Percentiles rank a stretch among this genome's conserved stretches.
These are phyloP conservation scores for Acrocera orbiculus DNA, from an alignment of 2,888 invertebrate genomes.

Conservation along the genomic window DNA sequence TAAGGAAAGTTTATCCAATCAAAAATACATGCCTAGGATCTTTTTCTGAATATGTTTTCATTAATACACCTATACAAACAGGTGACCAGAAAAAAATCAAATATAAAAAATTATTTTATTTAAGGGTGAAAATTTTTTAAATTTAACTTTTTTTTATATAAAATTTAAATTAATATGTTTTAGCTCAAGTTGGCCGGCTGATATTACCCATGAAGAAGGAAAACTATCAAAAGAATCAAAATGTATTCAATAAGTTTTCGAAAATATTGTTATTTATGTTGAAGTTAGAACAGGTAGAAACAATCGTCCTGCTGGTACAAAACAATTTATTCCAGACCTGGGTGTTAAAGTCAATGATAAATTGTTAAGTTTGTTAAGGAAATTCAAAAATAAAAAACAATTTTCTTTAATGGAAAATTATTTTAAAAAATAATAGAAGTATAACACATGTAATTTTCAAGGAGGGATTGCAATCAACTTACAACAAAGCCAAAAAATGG, in stretches of 20 bases:
- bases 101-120: too few species aligned
- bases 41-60: too few species aligned
- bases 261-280: conserved; percentile 25
- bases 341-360: conserved; percentile 28
- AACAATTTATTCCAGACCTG: conserved; percentile 23
- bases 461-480: conserved; percentile 42
- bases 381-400: background rate
- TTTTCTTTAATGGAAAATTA: background rate
- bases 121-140: too few species aligned
- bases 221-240: conserved; percentile 13
- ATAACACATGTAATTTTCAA: conserved; percentile 50
- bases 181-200: too few species aligned
- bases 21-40: too few species aligned
- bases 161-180: too few species aligned
- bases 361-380: conserved; percentile 19
- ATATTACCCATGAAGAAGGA: conserved; percentile 22
- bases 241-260: conserved; percentile 23
- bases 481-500: conserved; percentile 39
- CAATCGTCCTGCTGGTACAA: conserved; percentile 28
- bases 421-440: conserved; percentile 22
- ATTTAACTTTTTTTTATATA: too few species aligned
- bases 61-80: too few species aligned
- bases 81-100: too few species aligned
- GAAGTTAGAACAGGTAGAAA: conserved; percentile 28
- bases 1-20: too few species aligned